Conservation (phyloP, 2,797 vertebrate genomes). For the Petrocephalus schoutedeni region DNA sequence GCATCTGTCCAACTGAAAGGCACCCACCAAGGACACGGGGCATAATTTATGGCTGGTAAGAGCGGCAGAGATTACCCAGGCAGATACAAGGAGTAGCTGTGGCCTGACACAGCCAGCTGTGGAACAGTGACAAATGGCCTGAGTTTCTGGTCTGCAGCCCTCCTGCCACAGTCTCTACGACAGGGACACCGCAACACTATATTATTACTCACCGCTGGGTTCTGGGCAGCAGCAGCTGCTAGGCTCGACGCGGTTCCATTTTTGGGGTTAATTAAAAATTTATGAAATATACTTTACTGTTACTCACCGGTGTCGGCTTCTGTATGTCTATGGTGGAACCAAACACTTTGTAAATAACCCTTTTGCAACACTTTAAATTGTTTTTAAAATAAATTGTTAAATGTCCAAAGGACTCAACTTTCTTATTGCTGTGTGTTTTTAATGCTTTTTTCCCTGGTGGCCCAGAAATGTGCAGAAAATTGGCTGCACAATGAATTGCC, state of each 20-base stretch:
- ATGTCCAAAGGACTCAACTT: too few species aligned
- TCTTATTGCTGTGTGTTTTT: too few species aligned
- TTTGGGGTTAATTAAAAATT: neutral
- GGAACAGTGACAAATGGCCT: slow-evolving; percentile 3
- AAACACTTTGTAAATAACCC: too few species aligned
- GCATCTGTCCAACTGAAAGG: slow-evolving; percentile 3
- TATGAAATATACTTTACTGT: neutral
- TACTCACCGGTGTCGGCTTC: neutral
- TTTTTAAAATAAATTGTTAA: too few species aligned
- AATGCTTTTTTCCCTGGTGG: too few species aligned
- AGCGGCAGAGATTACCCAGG: neutral
- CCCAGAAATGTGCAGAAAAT: too few species aligned
- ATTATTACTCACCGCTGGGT: neutral
- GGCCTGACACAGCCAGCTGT: slow-evolving; percentile 13
- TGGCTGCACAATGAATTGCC: too few species aligned
- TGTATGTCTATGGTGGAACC: too few species aligned
- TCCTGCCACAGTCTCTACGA: neutral
- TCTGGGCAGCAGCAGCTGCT: neutral
- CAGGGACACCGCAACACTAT: neutral
- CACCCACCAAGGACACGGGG: neutral
- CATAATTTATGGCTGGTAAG: slow-evolving; percentile 13
- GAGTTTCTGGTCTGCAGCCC: neutral
- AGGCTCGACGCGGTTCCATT: neutral
- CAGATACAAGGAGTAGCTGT: slow-evolving; percentile 4
- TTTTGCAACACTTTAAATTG: too few species aligned